Evolutionary conservation across 2,888 invertebrate species (phyloP), one percentile per base, ranked within the genome.

Genomic region (Cataglyphis cursor): DNA sequence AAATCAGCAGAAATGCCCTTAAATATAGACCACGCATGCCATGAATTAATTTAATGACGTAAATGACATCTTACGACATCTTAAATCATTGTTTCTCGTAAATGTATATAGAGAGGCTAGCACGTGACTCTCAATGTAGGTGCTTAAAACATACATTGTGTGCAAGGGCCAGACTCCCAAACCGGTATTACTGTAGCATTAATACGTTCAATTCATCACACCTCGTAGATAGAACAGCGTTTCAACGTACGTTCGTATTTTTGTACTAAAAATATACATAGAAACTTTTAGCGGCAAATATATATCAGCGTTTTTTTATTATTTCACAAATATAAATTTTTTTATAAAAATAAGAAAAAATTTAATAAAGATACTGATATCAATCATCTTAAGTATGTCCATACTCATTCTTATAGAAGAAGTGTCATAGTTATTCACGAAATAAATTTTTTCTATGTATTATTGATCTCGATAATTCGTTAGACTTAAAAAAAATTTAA

Each of bases 31-130:
- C 54, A 28, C 38, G n/a, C 3, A 9, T 57, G 41, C 31, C 10
- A 10, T 76, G 57, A 76, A 66, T 66, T 76, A 76, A 66, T 76
- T 76, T 76, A 76, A 76, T 66, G 57, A 66, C 41, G 31, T 76
- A 76, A 76, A 66, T 57, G 41, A 66, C 68, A 76, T 31, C 76
- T 76, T 76, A 76, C 41, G 57, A 28, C 41, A 76, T 4, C 28
- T 66, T 76, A 76, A 76, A 76, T 76, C 76, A 76, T 57, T 41
- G 57, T 68, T 41, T 41, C 76, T 66, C 68, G 28, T 41, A 68
- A 66, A 76, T 31, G 38, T 12, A 51, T 4, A 18, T 54, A 41
- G 57, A 15, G 57, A 15, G 18, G 18, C n/a, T 12, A 24, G 12
- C 48, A 48, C 48, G 70, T n/a, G 54, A 21, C 15, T 24, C 21